These are phyloP conservation scores for Andrena dorsata DNA, from an alignment of 2,888 invertebrate species.

Conservation along the genomic window DNA sequence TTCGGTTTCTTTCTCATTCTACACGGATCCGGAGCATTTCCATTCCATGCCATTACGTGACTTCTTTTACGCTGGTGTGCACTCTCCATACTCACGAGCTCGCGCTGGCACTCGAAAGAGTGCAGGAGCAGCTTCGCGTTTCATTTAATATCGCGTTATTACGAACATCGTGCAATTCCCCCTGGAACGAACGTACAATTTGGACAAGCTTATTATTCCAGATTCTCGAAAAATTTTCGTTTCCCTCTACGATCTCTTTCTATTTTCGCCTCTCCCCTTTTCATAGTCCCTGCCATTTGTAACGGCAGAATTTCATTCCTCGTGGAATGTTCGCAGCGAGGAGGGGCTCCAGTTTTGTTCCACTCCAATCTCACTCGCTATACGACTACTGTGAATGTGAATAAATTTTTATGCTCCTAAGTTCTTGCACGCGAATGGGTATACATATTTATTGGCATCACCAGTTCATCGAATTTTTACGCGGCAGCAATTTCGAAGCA, in stretches of 20 bases:
- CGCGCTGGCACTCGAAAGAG: conserved; percentile 3
- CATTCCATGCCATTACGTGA: conserved; percentile 17
- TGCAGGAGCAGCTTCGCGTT: conserved; percentile 5
- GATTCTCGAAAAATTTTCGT: neutral
- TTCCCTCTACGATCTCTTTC: neutral
- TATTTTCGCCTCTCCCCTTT: neutral
- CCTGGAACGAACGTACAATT: neutral
- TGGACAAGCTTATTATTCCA: conserved; percentile 32
- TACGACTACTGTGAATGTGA: no score
- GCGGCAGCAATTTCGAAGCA: neutral
- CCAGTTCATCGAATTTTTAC: no score
- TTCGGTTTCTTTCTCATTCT: conserved; percentile 7
- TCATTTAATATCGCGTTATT: conserved; percentile 43
- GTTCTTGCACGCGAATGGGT: neutral
- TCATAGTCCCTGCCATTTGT: neutral
- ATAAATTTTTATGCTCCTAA: no score
- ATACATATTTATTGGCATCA: no score
- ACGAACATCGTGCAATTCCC: conserved; percentile 18
- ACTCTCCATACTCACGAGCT: neutral
- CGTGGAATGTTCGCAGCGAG: neutral
- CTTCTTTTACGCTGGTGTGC: conserved; percentile 16
- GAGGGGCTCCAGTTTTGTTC: neutral
- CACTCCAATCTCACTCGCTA: no score
- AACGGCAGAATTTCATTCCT: neutral
- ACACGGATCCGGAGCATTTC: conserved; percentile 27